These are phyloP conservation scores for Dendroctonus valens DNA, from an alignment of 1,140 invertebrate species.

Conservation along the genomic window DNA sequence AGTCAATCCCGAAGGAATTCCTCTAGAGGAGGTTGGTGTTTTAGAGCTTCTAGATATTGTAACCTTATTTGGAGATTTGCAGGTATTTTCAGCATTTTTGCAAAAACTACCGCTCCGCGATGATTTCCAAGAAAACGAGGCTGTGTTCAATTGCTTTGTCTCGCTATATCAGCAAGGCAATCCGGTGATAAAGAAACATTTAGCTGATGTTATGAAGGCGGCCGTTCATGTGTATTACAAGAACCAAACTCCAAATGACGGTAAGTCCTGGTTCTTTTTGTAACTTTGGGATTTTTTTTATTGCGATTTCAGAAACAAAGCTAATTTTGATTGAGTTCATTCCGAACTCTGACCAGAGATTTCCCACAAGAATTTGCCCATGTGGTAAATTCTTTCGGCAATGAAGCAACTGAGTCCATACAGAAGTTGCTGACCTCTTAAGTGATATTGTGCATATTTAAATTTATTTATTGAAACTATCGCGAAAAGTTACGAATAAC, in stretches of 20 bases:
- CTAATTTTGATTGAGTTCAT: constrained; percentile 54
- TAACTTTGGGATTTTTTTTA: neutral
- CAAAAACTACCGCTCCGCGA: constrained; percentile 70
- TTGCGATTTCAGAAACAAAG: constrained; percentile 53
- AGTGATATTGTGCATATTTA: neutral
- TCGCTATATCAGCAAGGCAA: constrained; percentile 61
- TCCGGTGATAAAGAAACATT: constrained; percentile 53
- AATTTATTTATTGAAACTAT: neutral
- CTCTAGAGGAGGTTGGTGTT: constrained; percentile 60
- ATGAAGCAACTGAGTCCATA: constrained; percentile 48
- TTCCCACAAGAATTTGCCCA: constrained; percentile 58
- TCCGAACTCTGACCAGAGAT: constrained; percentile 55
- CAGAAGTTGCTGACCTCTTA: constrained; percentile 44
- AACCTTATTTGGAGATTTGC: constrained; percentile 13
- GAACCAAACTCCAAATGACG: constrained; percentile 52
- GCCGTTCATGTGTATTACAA: constrained; percentile 56
- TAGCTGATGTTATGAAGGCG: constrained; percentile 57
- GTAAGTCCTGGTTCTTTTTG: constrained; percentile 40
- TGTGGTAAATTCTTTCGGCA: constrained; percentile 48
- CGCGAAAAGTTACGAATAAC: neutral
- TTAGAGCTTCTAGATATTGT: constrained; percentile 1
- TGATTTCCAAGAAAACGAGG: constrained; percentile 73
- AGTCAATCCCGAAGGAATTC: constrained; percentile 61
- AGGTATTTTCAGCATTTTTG: constrained; percentile 72
- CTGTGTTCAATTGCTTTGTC: constrained; percentile 66